These are phyloP conservation scores for Pachypeltis micranthus DNA, from an alignment of 1,140 invertebrate genomes.

Conservation along the genomic window DNA sequence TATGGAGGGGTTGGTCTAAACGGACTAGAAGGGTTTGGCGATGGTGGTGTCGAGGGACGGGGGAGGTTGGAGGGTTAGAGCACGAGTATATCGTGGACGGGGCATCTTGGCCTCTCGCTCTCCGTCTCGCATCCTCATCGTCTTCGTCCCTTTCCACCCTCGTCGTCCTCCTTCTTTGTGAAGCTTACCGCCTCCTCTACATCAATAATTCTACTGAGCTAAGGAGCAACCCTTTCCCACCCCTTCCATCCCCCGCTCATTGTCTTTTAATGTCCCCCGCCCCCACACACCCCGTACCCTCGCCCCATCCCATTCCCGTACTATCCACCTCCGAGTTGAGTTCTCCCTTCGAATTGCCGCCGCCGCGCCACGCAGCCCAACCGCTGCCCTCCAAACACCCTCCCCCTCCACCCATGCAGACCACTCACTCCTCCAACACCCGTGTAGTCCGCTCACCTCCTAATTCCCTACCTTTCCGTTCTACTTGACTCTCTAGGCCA, in stretches of 20 bases:
- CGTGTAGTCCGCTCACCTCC: too few species aligned
- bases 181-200: not conserved
- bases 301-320: not conserved
- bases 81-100: slow-evolving; percentile 13
- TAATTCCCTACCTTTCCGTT: too few species aligned
- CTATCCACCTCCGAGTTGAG: too few species aligned
- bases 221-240: slow-evolving; percentile 7
- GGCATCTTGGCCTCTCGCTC: slow-evolving; percentile 5
- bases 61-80: not conserved
- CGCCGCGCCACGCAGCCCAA: too few species aligned
- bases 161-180: too few species aligned
- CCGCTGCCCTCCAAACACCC: too few species aligned
- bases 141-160: too few species aligned
- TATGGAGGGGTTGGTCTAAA: not conserved
- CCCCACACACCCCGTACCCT: not conserved
- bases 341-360: too few species aligned
- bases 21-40: not conserved
- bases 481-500: too few species aligned
- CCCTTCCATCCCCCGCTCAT: not conserved
- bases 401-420: too few species aligned
- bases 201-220: slow-evolving; percentile 4
- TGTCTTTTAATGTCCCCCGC: slow-evolving; percentile 4
- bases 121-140: not conserved
- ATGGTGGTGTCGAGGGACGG: not conserved
- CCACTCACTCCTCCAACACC: too few species aligned